Evolutionary conservation across 1,140 invertebrate genomes (phyloP).

Genomic region (Sitobion miscanthi): DNA sequence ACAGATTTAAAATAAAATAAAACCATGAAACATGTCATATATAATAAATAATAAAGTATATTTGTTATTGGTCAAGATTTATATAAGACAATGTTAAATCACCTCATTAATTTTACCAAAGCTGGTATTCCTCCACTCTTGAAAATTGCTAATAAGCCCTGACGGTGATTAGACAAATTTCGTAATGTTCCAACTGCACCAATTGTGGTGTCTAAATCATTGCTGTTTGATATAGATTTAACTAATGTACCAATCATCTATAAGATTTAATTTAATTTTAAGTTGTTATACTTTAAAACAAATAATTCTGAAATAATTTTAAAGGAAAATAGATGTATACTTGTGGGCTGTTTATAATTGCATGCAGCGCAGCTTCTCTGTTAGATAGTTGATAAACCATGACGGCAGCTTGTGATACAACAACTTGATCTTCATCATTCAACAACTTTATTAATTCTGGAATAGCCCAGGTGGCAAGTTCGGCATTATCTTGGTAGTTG

Average conservation of each 20-base stretch:
- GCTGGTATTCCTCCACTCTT: conserved; percentile 98
- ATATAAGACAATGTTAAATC: neutral
- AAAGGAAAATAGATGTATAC: conserved; percentile 57
- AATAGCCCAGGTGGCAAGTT: conserved; percentile 94
- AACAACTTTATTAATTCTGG: conserved; percentile 98
- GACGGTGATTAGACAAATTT: conserved; percentile 96
- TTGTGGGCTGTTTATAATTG: conserved; percentile 96
- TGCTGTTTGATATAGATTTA: conserved; percentile 91
- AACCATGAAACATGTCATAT: neutral
- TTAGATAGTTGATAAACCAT: conserved; percentile 98
- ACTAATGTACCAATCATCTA: conserved; percentile 94
- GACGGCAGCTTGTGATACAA: conserved; percentile 97
- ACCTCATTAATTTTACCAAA: conserved; percentile 88
- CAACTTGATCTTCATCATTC: conserved; percentile 97
- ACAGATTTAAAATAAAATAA: conserved; percentile 33
- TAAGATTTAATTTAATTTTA: neutral
- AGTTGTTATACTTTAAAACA: neutral
- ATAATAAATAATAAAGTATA: neutral
- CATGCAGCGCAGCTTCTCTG: conserved; percentile 98
- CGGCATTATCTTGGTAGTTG: conserved; percentile 98
- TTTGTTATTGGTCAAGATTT: neutral
- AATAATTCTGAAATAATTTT: too few species aligned
- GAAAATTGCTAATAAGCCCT: conserved; percentile 96
- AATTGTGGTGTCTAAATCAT: conserved; percentile 95
- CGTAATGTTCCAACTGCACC: conserved; percentile 95